Evolutionary conservation across 1,140 invertebrate genomes (phyloP), one percentile per base, ranked within the genome.

Genomic region (Philotrypesis tridentata): DNA sequence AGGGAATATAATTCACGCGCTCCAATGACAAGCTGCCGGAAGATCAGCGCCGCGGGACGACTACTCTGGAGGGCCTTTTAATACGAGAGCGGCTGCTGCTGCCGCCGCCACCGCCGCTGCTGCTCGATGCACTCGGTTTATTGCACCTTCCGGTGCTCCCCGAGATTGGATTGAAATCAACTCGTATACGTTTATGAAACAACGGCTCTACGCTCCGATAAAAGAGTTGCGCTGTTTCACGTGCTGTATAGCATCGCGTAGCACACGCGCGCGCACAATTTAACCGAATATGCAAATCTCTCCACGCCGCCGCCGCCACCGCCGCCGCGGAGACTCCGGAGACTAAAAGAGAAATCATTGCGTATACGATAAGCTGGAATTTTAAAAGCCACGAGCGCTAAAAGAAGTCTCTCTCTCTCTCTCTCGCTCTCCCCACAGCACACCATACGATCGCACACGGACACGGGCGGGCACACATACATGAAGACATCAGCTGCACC

Each of bases 1-100:
- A 12, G 27, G 27, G 60, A 68, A 68, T 68, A 68, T 77, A 77
- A 77, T 77, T 68, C 75, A 77, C 23, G 37, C 63, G 37, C 0
- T 48, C 25, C 37, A 67, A 68, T 68, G 75, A 77, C 37, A 77
- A 68, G 75, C 67, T 77, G 37, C 37, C 75, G 37, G 63, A 77
- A 68, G 33, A 77, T 77, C 21, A 31, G 23, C 31, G 21, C 48
- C 21, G 7, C 48, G 48, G 17, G 48, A 55, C n/a, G 48, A 55
- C 48, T 55, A 17, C 48, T 43, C 21, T 55, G 2, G 48, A 55
- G 48, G 48, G 48, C 48, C 48, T 55, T 55, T 55, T 55, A 55
- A 55, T 55, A n/a, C 48, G 48, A 55, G n/a, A n/a, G n/a, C n/a
- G n/a, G n/a, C n/a, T n/a, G n/a, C n/a, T n/a, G n/a, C n/a, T n/a